Base-by-base conservation (phyloP, 2,113 vertebrate genomes). In the Maccullochella peelii region DNA sequence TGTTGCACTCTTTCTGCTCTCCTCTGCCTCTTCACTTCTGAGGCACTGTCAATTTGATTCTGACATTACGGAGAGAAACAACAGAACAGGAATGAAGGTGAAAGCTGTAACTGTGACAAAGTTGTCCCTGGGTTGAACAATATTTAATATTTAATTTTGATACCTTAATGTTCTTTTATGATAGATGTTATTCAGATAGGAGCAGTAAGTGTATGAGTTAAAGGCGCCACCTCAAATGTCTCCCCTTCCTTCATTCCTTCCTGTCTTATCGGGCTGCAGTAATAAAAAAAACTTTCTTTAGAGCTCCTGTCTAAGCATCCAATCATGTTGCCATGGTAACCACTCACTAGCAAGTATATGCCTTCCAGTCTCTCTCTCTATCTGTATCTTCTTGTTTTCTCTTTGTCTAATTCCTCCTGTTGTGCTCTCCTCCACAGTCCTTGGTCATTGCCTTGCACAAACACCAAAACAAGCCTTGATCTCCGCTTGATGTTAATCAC, bases 251-350 rank as follows among this genome's bases (percentile, higher is more conserved):
- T 72, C 49, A 67, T 65, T 68, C 80, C 73, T 81, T 69, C 74
- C 67, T 50, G n/a, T 79, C 73, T 86, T 78, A 14, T 88, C 58
- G 78, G 65, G 72, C 83, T 76, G 86, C 8, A 27, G 73, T 5
- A 44, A 82, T 66, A 73, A 72, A 86, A 72, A 86, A 91, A 94
- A 80, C 81, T 87, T 87, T 88, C 88, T 90, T 91, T 75, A 87
- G 73, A 84, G 82, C 75, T 57, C 73, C 86, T 75, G 86, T 92
- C 89, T 88, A 74, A 92, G 93, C 79, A 36, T 82, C 62, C 33
- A n/a, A 75, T 88, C 84, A 42, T 54, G 92, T 95, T 92, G 67
- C 91, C 86, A 94, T 90, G 92, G 93, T 80, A 95, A 95, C 95
- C 78, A 79, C 77, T 91, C 82, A 88, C 82, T 73, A 66, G 59